Evolutionary conservation across 2,797 vertebrate genomes (phyloP), one percentile per base, ranked within the genome.

Genomic region (Paramormyrops hopkinsi): DNA sequence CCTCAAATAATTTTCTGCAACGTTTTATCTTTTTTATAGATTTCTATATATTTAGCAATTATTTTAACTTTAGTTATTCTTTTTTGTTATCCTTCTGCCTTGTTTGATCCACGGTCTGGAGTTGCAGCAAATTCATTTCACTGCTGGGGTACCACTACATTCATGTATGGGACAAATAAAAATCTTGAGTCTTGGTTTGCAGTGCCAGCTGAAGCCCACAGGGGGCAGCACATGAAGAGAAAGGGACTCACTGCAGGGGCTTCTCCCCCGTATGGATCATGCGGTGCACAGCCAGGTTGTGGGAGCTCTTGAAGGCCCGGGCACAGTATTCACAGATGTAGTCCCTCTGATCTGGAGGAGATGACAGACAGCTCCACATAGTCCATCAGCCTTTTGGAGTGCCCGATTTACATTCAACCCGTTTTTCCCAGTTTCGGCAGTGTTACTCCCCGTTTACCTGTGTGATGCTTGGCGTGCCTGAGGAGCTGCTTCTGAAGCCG

Each of bases 191-290:
- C 62, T 69, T 33, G 65, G 65, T 29, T 33, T 73, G 65, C 65
- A 73, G 29, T 37, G 14, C 37, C 33, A 7, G 33, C 73, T n/a
- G 76, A 17, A 53, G 84, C 84, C n/a, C 22, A 33, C 33, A 50
- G 48, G 50, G 84, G 25, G 84, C 82, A 33, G 22, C 22, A 53
- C 33, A 46, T n/a, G 41, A 73, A 73, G 62, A 59, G 83, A 76
- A 12, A 56, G 69, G 29, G 86, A 98, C 98, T 97, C 87, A 99
- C 98, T 99, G 98, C 76, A 99, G 95, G 7, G 98, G 98, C 92
- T 99, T 99, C 94, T 99, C 98, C 95, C 98, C 98, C 0, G 98
- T 99, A 93, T 99, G 98, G 93, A 99, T 99, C 98, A 99, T 99
- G 22, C 98, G 96, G 92, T 99, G 98, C 90, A 99, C 98, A 0